Evolutionary conservation across 2,113 vertebrate species (phyloP), one percentile per base, ranked within the genome.

Genomic region (Stercorarius parasiticus): DNA sequence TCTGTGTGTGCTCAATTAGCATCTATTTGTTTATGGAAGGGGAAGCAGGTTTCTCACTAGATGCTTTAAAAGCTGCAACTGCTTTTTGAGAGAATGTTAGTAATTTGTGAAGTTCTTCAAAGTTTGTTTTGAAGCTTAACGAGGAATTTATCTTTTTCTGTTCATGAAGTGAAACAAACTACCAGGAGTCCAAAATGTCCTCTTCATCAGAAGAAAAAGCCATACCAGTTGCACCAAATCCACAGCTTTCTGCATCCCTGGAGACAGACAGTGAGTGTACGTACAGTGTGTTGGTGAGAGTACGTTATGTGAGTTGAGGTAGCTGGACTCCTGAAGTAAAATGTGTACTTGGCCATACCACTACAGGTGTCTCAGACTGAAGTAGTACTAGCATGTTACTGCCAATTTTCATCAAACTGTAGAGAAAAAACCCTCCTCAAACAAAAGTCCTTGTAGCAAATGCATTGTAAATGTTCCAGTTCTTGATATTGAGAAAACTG

Each of bases 121-220:
- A 34, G 50, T 66, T 59, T 69, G 8, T 53, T 85, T 45, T 47
- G 56, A 91, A 74, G 21, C 15, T 50, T 78, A 45, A 11, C 47
- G 56, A 69, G 62, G 2, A 83, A 67, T 82, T 64, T 79, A 27
- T 59, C 23, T 74, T 15, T 90, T 83, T 61, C 64, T 97, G 1
- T 98, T 81, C 61, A 22, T 85, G 67, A 96, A 98, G 98, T 69
- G 82, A 93, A 97, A 83, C 20, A 22, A 52, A 50, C 22, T 61
- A 47, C 13, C 49, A 29, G 52, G 88, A 95, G 67, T 50, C 88
- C 55, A 61, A 50, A 42, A 59, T 9, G 43, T 73, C 64, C 11
- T 67, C 94, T 92, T 61, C 87, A 34, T 71, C 93, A 12, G 88
- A 98, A 96, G 91, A 91, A 78, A 96, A 77, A 72, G 56, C 42